Percentiles rank a stretch among this genome's conserved stretches.
Evolutionary conservation across 2,797 vertebrate species (phyloP).

Genomic region (Tolypeutes matacus): DNA sequence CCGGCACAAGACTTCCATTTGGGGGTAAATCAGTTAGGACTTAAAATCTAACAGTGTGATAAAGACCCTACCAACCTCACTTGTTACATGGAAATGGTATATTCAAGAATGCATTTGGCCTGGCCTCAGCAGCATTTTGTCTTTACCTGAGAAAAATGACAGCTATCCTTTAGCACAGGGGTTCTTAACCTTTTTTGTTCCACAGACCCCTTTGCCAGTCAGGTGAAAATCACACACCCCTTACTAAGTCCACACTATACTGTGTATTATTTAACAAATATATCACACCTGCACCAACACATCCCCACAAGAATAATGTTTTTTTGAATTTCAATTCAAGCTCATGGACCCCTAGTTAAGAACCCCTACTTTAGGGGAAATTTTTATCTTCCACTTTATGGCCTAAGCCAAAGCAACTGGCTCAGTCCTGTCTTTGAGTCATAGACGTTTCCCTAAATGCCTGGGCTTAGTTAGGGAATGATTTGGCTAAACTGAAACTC

Average conservation of each 20-base stretch:
- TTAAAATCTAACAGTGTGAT: neutral
- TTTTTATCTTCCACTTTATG: rapidly evolving
- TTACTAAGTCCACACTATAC: no score
- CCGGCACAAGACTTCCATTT: neutral
- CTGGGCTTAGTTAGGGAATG: neutral
- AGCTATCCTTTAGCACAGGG: neutral
- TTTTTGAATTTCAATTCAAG: no score
- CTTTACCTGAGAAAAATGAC: neutral
- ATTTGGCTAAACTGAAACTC: neutral
- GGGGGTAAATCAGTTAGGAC: neutral
- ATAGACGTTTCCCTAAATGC: neutral
- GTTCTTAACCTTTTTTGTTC: no score
- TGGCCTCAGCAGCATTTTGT: neutral
- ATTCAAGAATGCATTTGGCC: neutral
- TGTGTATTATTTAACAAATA: no score
- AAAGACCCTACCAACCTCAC: neutral
- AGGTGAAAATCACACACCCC: no score
- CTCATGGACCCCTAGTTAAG: no score
- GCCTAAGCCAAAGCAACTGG: neutral
- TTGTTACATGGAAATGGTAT: neutral
- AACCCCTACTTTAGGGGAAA: neutral
- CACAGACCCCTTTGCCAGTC: no score
- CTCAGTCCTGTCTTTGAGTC: neutral
- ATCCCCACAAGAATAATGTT: no score
- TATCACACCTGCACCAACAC: no score